These are phyloP conservation scores for Ptilodon capucinus DNA, from an alignment of 2,888 invertebrate species.

Conservation along the genomic window DNA sequence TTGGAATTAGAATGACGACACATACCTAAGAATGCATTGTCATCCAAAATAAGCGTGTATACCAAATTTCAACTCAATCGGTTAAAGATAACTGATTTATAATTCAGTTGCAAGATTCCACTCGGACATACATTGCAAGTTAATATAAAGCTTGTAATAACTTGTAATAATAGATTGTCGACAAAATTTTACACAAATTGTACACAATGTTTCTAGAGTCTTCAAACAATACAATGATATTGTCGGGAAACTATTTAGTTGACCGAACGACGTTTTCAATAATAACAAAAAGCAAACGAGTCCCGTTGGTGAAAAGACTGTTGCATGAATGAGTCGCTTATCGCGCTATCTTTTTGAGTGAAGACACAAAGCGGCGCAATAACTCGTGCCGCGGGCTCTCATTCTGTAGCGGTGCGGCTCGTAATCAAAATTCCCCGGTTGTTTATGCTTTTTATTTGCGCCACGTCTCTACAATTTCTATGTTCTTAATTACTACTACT, in stretches of 20 bases:
- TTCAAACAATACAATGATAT: background rate
- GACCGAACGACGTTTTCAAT: background rate
- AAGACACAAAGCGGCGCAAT: slow-evolving; percentile 26
- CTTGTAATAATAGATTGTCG: too few species aligned
- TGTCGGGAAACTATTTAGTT: background rate
- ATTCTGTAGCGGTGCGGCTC: slow-evolving; percentile 1
- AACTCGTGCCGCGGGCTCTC: slow-evolving; percentile 15
- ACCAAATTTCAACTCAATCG: too few species aligned
- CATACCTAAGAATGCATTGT: too few species aligned
- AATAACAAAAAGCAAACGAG: background rate
- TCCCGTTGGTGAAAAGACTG: background rate
- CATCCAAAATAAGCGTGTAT: too few species aligned
- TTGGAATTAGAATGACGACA: too few species aligned
- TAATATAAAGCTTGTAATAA: too few species aligned
- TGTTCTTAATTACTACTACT: too few species aligned
- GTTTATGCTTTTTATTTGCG: background rate
- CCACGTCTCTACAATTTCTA: background rate
- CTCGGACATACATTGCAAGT: too few species aligned
- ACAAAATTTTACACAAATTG: background rate
- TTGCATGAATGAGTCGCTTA: slow-evolving; percentile 17
- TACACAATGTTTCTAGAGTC: too few species aligned
- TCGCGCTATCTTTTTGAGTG: slow-evolving; percentile 29
- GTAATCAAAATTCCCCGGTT: background rate
- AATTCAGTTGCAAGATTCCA: too few species aligned
- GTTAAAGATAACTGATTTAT: too few species aligned